phyloP scores from a whole-genome alignment of 2,797 vertebrate genomes.

The Helarctos malayanus region DNA sequence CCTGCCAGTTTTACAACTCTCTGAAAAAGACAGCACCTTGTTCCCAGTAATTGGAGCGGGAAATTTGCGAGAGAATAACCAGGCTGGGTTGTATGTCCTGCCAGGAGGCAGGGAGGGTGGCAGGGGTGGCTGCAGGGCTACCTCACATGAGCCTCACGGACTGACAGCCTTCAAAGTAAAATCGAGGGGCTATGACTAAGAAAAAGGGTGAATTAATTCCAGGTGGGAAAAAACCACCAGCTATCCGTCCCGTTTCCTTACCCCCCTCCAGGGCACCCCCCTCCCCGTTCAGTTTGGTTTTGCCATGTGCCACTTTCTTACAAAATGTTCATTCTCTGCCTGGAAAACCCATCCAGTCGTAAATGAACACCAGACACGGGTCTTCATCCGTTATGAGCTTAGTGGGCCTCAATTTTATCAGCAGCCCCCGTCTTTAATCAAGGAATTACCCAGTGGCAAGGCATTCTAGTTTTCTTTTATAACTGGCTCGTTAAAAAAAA shows the following conservation, averaged over 20 bases:
- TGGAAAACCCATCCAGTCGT: not conserved
- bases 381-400: slow-evolving; percentile 17
- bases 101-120: too few relatives aligned
- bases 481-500: slow-evolving; percentile 1
- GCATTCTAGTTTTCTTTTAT: slow-evolving; percentile 55
- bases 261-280: slow-evolving; percentile 63
- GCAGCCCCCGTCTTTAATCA: slow-evolving; percentile 49
- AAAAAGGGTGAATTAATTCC: not conserved
- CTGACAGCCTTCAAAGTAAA: not conserved
- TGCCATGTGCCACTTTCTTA: not conserved
- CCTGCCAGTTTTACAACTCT: not conserved
- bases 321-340: not conserved
- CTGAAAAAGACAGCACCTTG: not conserved
- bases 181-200: not conserved
- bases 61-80: not conserved
- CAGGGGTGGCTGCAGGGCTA: not conserved
- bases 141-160: not conserved
- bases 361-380: slow-evolving; percentile 53
- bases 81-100: not conserved
- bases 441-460: slow-evolving; percentile 48
- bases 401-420: slow-evolving; percentile 60
- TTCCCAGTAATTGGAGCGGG: not conserved
- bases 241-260: not conserved
- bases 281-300: not conserved
- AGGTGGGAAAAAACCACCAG: not conserved